These are phyloP conservation scores for Nematolebias whitei DNA, from an alignment of 2,113 vertebrate species.

Conservation along the genomic window DNA sequence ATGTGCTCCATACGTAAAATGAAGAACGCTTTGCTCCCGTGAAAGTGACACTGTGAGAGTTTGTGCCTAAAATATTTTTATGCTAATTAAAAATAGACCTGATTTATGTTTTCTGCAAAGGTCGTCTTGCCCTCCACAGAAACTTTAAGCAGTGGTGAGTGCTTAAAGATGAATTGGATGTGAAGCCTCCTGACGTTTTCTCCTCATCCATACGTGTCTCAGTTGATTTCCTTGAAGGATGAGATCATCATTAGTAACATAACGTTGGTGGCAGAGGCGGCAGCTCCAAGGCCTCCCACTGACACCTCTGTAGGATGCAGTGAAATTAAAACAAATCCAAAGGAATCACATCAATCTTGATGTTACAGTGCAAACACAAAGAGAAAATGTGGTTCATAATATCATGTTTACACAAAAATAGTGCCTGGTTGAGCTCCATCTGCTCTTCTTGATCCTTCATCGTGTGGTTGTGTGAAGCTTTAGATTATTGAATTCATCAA, in stretches of 20 bases:
- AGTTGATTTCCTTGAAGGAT: conserved; percentile 59
- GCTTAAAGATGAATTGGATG: conserved; percentile 52
- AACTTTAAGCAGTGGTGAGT: conserved; percentile 33
- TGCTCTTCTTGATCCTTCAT: conserved; percentile 4
- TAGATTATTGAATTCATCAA: conserved; percentile 54
- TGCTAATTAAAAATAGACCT: background rate
- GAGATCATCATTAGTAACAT: conserved; percentile 66
- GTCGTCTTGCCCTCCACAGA: conserved; percentile 41
- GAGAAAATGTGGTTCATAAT: conserved; percentile 13
- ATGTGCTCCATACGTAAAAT: background rate
- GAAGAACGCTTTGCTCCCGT: too few species aligned
- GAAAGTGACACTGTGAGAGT: conserved; percentile 52
- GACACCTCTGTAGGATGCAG: conserved; percentile 32
- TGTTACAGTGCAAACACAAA: background rate
- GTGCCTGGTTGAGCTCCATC: conserved; percentile 3
- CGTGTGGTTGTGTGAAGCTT: background rate
- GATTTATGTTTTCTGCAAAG: conserved; percentile 46
- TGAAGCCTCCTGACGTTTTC: conserved; percentile 65
- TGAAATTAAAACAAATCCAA: conserved; percentile 56
- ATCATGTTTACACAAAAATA: conserved; percentile 32
- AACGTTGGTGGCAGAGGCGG: conserved; percentile 35
- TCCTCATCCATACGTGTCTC: conserved; percentile 56
- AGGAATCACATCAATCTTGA: conserved; percentile 29
- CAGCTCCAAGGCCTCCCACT: conserved; percentile 52
- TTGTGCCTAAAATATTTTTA: conserved; percentile 11